phyloP scores from a whole-genome alignment of 2,113 vertebrate genomes.

The Colinus virginianus region DNA sequence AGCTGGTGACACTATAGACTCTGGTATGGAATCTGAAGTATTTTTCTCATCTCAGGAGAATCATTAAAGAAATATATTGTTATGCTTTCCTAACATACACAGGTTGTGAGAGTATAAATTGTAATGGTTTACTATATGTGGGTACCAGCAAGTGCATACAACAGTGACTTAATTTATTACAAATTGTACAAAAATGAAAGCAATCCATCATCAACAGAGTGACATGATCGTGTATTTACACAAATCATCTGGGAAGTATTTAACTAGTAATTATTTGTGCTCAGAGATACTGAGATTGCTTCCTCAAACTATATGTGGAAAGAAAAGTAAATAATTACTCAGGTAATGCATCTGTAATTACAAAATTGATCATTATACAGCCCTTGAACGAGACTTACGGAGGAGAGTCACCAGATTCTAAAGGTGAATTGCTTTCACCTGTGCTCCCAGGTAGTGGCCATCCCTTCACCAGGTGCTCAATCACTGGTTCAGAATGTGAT shows the following conservation, averaged over 20 bases:
- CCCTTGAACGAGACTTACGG: too few relatives aligned
- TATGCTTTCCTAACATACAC: background rate
- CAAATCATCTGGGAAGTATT: background rate
- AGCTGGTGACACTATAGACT: background rate
- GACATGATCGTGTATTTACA: background rate
- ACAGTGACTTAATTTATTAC: background rate
- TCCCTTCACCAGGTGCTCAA: too few relatives aligned
- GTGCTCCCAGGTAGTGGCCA: too few relatives aligned
- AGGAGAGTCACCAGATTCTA: too few relatives aligned
- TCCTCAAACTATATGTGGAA: background rate
- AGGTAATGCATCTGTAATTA: background rate
- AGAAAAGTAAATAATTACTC: background rate
- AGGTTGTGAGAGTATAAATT: background rate
- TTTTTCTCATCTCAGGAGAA: constrained; percentile 15
- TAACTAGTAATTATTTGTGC: background rate
- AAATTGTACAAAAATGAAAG: background rate
- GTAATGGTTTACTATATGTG: background rate
- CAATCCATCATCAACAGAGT: background rate
- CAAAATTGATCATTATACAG: too few relatives aligned
- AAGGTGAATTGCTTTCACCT: too few relatives aligned
- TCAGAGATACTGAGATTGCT: background rate
- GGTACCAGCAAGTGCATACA: background rate
- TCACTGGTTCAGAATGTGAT: too few relatives aligned
- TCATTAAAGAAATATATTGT: constrained; percentile 40
- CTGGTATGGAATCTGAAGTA: background rate